Evolutionary conservation across 2,888 invertebrate genomes (phyloP).

Genomic region (Chaitophorus viminalis): DNA sequence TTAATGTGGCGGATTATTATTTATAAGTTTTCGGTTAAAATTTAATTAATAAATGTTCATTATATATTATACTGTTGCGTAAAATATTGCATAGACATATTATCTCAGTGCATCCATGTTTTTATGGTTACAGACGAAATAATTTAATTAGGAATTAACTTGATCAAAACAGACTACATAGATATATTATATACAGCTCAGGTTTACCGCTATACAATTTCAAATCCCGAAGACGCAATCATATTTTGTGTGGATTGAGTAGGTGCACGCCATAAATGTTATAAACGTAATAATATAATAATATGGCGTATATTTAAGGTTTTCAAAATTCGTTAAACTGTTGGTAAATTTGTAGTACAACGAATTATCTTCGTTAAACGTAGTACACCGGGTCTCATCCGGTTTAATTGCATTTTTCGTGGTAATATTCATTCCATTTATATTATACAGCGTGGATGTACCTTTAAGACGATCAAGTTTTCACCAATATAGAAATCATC

Average conservation of each 20-base stretch:
- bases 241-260: background rate
- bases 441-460: too few relatives aligned
- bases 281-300: background rate
- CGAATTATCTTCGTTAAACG: background rate
- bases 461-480: background rate
- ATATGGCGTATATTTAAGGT: background rate
- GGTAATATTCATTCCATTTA: too few relatives aligned
- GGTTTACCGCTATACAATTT: background rate
- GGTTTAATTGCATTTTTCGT: background rate
- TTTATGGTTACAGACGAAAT: background rate
- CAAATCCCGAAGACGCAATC: background rate
- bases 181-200: background rate
- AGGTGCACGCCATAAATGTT: background rate
- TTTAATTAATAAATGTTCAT: background rate
- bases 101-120: background rate
- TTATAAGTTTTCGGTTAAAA: background rate
- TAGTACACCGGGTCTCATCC: background rate
- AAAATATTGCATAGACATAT: too few relatives aligned
- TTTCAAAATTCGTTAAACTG: background rate
- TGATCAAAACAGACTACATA: background rate
- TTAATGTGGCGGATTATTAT: background rate
- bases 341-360: background rate
- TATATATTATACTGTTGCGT: background rate
- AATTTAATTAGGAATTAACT: slow-evolving; percentile 9
- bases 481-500: background rate